phyloP scores from a whole-genome alignment of 2,888 invertebrate genomes.

The Pollenia griseotomentosa region DNA sequence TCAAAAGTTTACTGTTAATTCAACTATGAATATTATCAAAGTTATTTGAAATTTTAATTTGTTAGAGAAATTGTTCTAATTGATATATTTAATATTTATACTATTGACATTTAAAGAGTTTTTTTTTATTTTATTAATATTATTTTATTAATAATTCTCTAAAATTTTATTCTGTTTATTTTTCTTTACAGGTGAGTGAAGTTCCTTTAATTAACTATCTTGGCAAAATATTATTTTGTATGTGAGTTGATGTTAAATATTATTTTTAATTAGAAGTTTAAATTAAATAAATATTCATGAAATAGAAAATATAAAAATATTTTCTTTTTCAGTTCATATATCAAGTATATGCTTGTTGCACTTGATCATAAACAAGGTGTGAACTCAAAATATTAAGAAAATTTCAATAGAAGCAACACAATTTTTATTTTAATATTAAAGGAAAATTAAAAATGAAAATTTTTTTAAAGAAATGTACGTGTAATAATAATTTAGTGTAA shows the following conservation, averaged over 20 bases:
- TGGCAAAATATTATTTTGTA: conserved; percentile 21
- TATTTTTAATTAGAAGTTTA: background rate
- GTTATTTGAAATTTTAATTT: conserved; percentile 17
- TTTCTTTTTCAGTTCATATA: no score
- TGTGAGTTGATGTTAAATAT: background rate
- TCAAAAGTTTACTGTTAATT: conserved; percentile 28
- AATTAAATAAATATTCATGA: no score
- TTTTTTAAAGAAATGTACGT: no score
- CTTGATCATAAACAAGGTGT: no score
- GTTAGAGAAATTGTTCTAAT: conserved; percentile 32
- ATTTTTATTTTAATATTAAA: no score
- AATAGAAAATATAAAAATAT: no score
- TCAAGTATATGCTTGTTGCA: no score
- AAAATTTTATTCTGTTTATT: conserved; percentile 9
- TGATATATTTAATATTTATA: conserved; percentile 32
- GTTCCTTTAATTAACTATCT: conserved; percentile 34
- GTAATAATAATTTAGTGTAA: no score
- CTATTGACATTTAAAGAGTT: conserved; percentile 8
- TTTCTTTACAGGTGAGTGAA: conserved; percentile 43
- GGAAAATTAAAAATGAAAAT: no score
- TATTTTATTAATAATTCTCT: background rate
- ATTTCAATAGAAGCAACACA: no score
- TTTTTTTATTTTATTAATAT: no score
- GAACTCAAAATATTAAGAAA: no score
- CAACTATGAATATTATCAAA: conserved; percentile 19